Conservation (phyloP, 2,888 invertebrate species). For the Hermodice carunculata region DNA sequence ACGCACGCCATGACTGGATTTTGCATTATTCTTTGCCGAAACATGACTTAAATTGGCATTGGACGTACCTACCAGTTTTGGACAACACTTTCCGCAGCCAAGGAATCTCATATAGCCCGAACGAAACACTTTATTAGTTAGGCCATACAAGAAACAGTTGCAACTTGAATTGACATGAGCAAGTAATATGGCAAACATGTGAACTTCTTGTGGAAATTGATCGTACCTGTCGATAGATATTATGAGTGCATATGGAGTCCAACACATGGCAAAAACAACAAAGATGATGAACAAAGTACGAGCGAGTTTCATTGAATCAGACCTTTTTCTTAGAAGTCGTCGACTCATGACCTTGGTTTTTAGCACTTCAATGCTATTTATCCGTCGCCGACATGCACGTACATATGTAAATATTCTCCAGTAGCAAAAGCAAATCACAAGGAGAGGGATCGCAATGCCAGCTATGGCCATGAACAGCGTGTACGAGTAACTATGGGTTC, state of each 20-base stretch:
- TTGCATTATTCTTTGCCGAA: too few relatives aligned
- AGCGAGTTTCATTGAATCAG: constrained; percentile 21
- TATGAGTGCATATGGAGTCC: constrained; percentile 25
- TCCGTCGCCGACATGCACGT: neutral
- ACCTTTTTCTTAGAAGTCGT: neutral
- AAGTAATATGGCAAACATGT: constrained; percentile 24
- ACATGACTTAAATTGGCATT: too few relatives aligned
- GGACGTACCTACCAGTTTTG: too few relatives aligned
- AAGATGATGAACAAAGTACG: constrained; percentile 31
- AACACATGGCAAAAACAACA: constrained; percentile 20
- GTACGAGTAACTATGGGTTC: constrained; percentile 32
- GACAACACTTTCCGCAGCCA: constrained; percentile 10
- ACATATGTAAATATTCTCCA: neutral
- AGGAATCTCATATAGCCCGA: constrained; percentile 5
- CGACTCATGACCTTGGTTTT: neutral
- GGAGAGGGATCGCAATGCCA: neutral
- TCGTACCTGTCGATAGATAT: constrained; percentile 23
- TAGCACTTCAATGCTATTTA: neutral
- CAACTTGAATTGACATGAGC: constrained; percentile 24
- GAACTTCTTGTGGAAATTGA: constrained; percentile 12
- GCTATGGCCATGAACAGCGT: constrained; percentile 35
- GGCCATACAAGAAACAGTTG: constrained; percentile 14
- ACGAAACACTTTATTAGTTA: constrained; percentile 14
- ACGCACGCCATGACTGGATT: too few relatives aligned
- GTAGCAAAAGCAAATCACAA: neutral